These are phyloP conservation scores for Tarsius wallacei DNA, from an alignment of 2,797 vertebrate species.

Conservation along the genomic window DNA sequence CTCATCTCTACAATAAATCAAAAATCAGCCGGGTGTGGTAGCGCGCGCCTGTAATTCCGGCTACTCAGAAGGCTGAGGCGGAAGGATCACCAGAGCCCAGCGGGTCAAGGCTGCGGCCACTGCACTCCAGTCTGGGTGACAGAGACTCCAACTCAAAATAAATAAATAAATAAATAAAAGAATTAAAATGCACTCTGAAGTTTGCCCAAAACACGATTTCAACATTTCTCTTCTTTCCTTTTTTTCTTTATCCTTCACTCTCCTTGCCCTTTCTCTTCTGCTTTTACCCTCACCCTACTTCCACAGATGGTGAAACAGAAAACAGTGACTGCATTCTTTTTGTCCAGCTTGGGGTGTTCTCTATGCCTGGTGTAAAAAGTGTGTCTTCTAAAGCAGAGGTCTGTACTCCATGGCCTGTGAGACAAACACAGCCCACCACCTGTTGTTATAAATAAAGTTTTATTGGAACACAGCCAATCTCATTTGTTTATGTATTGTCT, in stretches of 20 bases:
- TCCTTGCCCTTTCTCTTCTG: not conserved
- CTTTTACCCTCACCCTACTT: not conserved
- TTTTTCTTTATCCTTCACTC: not conserved
- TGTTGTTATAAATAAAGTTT: conserved; percentile 68
- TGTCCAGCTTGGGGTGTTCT: not conserved
- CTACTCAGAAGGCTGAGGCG: no score
- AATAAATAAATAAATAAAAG: not conserved
- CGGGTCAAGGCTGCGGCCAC: no score
- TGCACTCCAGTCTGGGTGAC: no score
- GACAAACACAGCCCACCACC: not conserved
- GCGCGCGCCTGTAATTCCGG: no score
- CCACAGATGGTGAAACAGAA: not conserved
- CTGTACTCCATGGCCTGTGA: not conserved
- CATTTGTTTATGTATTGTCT: conserved; percentile 38
- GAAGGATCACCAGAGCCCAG: no score
- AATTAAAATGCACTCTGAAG: conserved; percentile 22
- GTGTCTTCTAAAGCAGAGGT: not conserved
- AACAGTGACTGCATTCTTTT: not conserved
- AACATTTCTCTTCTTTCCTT: not conserved
- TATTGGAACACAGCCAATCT: not conserved
- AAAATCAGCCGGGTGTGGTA: no score
- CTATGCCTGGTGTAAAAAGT: not conserved
- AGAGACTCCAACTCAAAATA: no score
- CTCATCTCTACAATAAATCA: no score
- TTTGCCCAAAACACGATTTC: conserved; percentile 14